Evolutionary conservation across 2,888 invertebrate genomes (phyloP).

Genomic region (Allolobophora icterica): DNA sequence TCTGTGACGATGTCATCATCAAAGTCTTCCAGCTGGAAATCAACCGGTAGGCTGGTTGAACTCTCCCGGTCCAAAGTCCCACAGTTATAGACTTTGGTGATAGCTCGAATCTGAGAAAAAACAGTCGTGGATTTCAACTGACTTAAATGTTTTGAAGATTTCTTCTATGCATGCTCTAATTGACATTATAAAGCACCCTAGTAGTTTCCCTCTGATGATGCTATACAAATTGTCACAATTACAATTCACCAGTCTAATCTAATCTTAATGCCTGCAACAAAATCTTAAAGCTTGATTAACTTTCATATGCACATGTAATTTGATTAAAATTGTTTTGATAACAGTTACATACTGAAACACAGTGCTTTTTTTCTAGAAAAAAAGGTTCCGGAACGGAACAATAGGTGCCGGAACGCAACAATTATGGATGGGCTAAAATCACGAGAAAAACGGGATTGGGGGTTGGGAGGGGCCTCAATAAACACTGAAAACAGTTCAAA

Average conservation of each 20-base stretch:
- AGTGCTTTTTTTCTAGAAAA: too few species aligned
- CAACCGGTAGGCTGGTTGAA: background rate
- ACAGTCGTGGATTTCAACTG: background rate
- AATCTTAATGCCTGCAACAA: background rate
- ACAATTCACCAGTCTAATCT: background rate
- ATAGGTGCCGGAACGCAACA: too few species aligned
- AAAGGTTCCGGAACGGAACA: too few species aligned
- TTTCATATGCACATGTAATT: background rate
- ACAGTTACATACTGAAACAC: background rate
- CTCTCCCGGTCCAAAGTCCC: background rate
- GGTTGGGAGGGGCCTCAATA: too few species aligned
- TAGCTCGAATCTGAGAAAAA: slow-evolving; percentile 1
- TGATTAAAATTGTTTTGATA: background rate
- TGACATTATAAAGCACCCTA: too few species aligned
- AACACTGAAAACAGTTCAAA: too few species aligned
- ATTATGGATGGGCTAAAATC: too few species aligned
- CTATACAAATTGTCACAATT: background rate
- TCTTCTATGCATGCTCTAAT: background rate
- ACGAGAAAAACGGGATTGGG: too few species aligned
- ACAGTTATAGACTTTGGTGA: slow-evolving; percentile 5
- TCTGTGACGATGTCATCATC: slow-evolving; percentile 46
- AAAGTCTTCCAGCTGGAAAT: slow-evolving; percentile 18
- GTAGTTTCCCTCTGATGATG: background rate
- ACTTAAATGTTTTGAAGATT: background rate
- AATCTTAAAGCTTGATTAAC: background rate